Base-by-base conservation (phyloP, 2,113 vertebrate genomes). In the Nanorana parkeri region DNA sequence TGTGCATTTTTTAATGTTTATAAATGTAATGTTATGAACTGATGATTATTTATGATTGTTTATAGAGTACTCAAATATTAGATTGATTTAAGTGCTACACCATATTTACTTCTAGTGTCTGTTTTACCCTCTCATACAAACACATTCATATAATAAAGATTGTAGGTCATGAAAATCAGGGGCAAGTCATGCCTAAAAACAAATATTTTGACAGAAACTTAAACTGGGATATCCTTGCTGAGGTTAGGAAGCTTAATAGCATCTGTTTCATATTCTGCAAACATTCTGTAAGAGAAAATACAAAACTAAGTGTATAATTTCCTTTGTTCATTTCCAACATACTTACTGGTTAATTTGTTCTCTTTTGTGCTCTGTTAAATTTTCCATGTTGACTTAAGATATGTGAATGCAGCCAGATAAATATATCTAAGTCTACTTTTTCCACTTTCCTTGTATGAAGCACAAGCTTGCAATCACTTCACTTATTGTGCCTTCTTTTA, bases 301-400 rank as follows among this genome's bases (percentile, higher is more conserved):
- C 6, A 55, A 29, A 72, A 28, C 24, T 32, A 60, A 21, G 0
- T 21, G 24, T 19, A 47, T 29, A 71, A 63, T 51, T 63, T 80
- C 23, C 24, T 69, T 78, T 68, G 65, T 67, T 78, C 20, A 17
- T 60, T 69, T 60, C 66, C 29, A 21, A 79, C 64, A 36, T 69
- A 78, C 24, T 56, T 54, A 41, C 21, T 26, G 28, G 51, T 55
- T 20, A 65, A 56, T 78, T 52, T 78, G 29, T 61, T 61, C 32
- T 51, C 56, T 61, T 61, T 80, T 80, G 78, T 80, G 71, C 15
- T 80, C 21, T 26, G 21, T 23, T 41, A 41, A 71, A 47, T 80
- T 60, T 80, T 80, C 78, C 58, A 11, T 80, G 68, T 81, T 81
- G 78, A 81, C 13, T 81, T 28, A 81, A 81, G 78, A 72, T 81